Base-by-base conservation (phyloP, 2,888 invertebrate species). In the Neoaliturus tenellus region DNA sequence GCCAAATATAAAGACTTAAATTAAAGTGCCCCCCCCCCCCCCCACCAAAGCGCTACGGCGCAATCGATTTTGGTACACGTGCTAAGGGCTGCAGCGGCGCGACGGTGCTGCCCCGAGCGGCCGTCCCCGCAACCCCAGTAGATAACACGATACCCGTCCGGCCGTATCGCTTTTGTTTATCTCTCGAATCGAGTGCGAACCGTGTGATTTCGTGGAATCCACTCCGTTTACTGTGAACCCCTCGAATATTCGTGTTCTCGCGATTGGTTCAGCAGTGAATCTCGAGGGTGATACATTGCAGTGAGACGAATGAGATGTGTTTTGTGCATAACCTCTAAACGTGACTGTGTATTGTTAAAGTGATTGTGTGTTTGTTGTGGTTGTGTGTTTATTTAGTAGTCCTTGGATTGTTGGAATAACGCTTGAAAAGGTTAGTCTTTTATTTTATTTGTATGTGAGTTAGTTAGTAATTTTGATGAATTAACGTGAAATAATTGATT, bases 121-220 rank as follows among this genome's bases (percentile, higher is more conserved):
- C 62, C 28, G 28, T 2, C 31, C 62, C 28, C 10, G 62, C 25
- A 62, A 62, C 62, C 62, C 31, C 62, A 62, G 62, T 62, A 62
- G 62, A 62, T 62, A 62, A 62, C 62, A 62, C 62, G 62, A 28
- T 28, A 28, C 62, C 62, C 28, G 62, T 12, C 5, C 5, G 31
- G 62, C 62, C 28, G 28, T 62, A 31, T 62, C 62, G 10, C 28
- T 62, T 62, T 62, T 62, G 62, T 62, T 62, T 62, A 62, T 62
- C 62, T 62, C 25, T 28, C 25, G 28, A 62, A 28, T 28, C 62
- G 62, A 14, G 25, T 62, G 28, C 62, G 62, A 62, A 20, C 31
- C 4, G 28, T 4, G 62, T 31, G 62, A 28, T 62, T 62, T 28
- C 62, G 62, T 17, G 62, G 55, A 62, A 28, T 62, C 62, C 62